These are phyloP conservation scores for Ditylenchus weischeri DNA, from an alignment of 2,888 invertebrate species.

Conservation along the genomic window DNA sequence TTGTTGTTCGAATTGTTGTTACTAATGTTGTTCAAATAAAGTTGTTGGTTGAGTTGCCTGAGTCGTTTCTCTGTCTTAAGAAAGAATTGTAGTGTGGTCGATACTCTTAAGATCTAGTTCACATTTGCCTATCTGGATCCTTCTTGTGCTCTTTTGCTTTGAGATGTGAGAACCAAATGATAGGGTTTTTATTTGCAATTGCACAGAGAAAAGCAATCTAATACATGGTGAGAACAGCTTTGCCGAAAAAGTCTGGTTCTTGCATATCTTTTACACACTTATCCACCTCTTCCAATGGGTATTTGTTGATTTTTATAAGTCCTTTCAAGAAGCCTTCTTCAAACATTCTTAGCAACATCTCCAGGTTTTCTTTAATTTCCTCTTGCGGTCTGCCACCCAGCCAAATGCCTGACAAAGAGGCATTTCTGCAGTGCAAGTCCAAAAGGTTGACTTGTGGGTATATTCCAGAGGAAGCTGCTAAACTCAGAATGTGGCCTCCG, in stretches of 20 bases:
- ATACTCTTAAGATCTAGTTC: no score
- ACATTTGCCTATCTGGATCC: no score
- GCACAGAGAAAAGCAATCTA: neutral
- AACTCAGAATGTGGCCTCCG: slow-evolving; percentile 65
- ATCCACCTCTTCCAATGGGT: slow-evolving; percentile 25
- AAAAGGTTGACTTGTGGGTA: slow-evolving; percentile 62
- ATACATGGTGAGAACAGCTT: slow-evolving; percentile 33
- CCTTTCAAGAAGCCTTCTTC: slow-evolving; percentile 69
- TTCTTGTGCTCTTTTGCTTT: no score
- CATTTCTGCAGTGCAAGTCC: slow-evolving; percentile 43
- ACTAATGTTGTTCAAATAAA: no score
- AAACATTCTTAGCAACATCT: slow-evolving; percentile 67
- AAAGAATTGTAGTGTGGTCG: no score
- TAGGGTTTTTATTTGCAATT: no score
- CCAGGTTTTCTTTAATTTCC: slow-evolving; percentile 52
- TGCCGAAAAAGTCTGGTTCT: slow-evolving; percentile 31
- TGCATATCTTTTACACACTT: slow-evolving; percentile 29
- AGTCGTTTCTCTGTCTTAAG: no score
- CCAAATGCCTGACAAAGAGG: slow-evolving; percentile 37
- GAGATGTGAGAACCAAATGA: no score
- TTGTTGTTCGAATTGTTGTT: no score
- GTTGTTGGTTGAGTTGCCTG: no score
- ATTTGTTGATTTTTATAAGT: slow-evolving; percentile 45
- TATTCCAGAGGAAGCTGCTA: slow-evolving; percentile 64
- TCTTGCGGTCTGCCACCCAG: slow-evolving; percentile 30